Evolutionary conservation across 64 coral and sea anemone genomes (phyloP).

Genomic region (Actinia equina): DNA sequence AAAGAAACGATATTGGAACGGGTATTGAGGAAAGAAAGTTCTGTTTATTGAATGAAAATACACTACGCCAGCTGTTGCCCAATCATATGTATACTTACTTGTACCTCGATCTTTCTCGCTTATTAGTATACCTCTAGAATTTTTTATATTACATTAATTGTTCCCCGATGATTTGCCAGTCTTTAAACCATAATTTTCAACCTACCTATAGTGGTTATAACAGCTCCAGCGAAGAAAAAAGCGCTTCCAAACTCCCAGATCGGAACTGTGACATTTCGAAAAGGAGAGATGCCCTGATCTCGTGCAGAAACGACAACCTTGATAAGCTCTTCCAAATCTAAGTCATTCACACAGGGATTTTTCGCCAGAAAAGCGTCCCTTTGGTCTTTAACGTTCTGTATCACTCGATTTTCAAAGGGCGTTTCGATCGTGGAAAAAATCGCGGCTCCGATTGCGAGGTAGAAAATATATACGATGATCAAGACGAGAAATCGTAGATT

Average conservation of each 20-base stretch:
- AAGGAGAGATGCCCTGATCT: constrained; percentile 69
- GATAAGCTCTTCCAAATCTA: constrained; percentile 67
- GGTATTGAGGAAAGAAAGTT: not conserved
- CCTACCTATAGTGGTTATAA: constrained; percentile 89
- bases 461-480: constrained; percentile 83
- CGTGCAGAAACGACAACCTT: constrained; percentile 54
- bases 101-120: not conserved
- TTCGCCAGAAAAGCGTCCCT: constrained; percentile 70
- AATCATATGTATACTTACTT: not conserved
- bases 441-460: constrained; percentile 77
- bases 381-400: constrained; percentile 55
- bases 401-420: constrained; percentile 73
- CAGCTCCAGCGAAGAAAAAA: constrained; percentile 88
- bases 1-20: not conserved
- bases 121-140: not conserved
- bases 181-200: not conserved
- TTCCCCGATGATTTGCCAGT: not conserved
- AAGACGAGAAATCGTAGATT: constrained; percentile 66
- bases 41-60: not conserved
- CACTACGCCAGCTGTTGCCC: not conserved
- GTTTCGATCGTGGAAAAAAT: constrained; percentile 94
- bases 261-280: constrained; percentile 53
- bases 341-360: constrained; percentile 69
- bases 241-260: constrained; percentile 89
- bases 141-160: not conserved